These are phyloP conservation scores for Nothura maculosa DNA, from an alignment of 2,797 vertebrate genomes.

Conservation along the genomic window DNA sequence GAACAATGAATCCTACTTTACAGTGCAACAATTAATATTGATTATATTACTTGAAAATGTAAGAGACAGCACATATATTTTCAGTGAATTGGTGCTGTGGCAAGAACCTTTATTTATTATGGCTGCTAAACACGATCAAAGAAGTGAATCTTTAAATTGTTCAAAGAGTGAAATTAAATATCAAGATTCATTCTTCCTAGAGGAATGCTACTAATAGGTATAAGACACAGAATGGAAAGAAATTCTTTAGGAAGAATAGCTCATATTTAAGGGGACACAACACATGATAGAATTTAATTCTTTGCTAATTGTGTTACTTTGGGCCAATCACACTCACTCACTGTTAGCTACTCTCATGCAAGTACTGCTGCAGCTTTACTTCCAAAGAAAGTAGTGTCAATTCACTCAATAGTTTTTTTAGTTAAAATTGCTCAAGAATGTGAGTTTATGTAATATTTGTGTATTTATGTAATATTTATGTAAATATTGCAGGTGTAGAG, in stretches of 20 bases:
- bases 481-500: background rate
- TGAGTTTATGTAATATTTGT: too few relatives aligned
- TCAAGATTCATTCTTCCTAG: background rate
- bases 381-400: background rate
- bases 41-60: constrained; percentile 52
- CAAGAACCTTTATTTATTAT: constrained; percentile 3
- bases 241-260: background rate
- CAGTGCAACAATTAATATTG: constrained; percentile 46
- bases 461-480: too few relatives aligned
- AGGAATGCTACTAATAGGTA: background rate
- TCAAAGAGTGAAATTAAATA: constrained; percentile 27
- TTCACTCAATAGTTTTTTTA: background rate
- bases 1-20: constrained; percentile 38
- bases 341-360: background rate
- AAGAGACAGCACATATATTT: background rate
- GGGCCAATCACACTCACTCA: background rate
- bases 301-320: background rate
- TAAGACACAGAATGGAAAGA: accelerated
- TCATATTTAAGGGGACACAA: background rate
- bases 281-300: background rate
- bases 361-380: background rate
- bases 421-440: background rate
- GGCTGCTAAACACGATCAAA: constrained; percentile 14
- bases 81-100: background rate
- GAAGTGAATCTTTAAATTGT: background rate